Conservation (phyloP, 2,113 vertebrate genomes). For the Xiphophorus hellerii region DNA sequence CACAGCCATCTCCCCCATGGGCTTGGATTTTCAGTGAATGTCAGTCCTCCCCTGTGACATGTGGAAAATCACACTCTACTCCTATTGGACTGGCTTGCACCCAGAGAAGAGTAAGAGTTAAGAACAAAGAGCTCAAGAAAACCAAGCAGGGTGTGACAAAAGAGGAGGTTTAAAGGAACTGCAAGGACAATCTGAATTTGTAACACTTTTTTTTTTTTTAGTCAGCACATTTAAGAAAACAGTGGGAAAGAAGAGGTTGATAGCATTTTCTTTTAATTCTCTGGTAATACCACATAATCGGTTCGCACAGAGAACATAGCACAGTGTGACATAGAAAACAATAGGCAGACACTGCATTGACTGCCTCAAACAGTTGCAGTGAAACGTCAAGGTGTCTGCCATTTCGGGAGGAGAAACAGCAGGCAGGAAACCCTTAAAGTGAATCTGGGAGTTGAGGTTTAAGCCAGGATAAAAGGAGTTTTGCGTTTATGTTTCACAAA, state of each 20-base stretch:
- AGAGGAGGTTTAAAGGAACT: constrained; percentile 24
- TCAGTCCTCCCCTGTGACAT: constrained; percentile 59
- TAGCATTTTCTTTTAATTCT: too few relatives aligned
- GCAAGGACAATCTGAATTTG: constrained; percentile 27
- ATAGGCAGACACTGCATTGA: not conserved
- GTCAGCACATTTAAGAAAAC: not conserved
- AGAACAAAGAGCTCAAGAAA: constrained; percentile 48
- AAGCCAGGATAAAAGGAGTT: not conserved
- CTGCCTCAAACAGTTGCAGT: not conserved
- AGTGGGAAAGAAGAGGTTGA: not conserved
- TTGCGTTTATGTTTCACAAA: not conserved
- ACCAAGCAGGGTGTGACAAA: constrained; percentile 30
- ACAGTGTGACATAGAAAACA: not conserved
- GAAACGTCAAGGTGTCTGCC: not conserved
- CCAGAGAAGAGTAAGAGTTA: constrained; percentile 44
- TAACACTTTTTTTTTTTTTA: not conserved
- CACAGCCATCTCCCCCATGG: constrained; percentile 45
- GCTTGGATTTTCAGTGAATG: constrained; percentile 59
- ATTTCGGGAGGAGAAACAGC: not conserved
- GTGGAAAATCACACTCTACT: constrained; percentile 58
- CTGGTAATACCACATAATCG: not conserved
- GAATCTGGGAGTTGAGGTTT: not conserved
- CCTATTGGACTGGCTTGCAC: constrained; percentile 48
- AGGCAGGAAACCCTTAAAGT: not conserved
- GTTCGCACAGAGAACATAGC: not conserved